These are phyloP conservation scores for Lepidurus packardi DNA, from an alignment of 1,140 invertebrate species.

Conservation along the genomic window DNA sequence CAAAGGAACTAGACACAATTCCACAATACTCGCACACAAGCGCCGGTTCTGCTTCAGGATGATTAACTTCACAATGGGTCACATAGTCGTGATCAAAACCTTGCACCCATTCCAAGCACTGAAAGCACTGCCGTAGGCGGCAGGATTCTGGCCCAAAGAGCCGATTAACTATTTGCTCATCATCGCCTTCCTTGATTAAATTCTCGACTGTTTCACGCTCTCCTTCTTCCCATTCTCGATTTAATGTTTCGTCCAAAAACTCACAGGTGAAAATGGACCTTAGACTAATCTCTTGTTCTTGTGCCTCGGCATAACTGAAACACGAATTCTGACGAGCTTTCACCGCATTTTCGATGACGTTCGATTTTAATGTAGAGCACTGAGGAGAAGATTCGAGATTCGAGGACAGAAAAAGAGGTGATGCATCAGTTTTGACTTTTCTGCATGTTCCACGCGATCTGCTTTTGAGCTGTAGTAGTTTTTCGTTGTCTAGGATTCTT, in stretches of 20 bases:
- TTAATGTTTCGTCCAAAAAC: background rate
- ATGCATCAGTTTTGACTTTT: background rate
- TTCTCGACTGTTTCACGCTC: background rate
- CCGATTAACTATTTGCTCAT: constrained; percentile 7
- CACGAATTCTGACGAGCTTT: background rate
- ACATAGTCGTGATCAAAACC: background rate
- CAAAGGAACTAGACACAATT: background rate
- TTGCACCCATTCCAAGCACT: background rate
- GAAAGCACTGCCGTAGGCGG: background rate
- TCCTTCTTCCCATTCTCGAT: background rate
- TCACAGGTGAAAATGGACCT: constrained; percentile 7
- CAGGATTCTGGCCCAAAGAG: background rate
- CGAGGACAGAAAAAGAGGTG: background rate
- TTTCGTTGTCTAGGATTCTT: background rate
- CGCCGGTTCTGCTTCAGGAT: background rate
- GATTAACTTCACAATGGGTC: background rate
- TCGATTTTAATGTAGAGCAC: background rate
- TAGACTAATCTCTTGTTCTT: background rate
- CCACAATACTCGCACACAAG: background rate
- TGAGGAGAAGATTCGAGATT: background rate
- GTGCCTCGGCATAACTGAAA: background rate
- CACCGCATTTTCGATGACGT: background rate
- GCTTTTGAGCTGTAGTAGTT: constrained; percentile 5
- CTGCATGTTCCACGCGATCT: background rate
- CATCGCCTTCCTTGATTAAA: background rate